Evolutionary conservation across 1,140 invertebrate species (phyloP), one percentile per base, ranked within the genome.

Genomic region (Drosophila rhopaloa): DNA sequence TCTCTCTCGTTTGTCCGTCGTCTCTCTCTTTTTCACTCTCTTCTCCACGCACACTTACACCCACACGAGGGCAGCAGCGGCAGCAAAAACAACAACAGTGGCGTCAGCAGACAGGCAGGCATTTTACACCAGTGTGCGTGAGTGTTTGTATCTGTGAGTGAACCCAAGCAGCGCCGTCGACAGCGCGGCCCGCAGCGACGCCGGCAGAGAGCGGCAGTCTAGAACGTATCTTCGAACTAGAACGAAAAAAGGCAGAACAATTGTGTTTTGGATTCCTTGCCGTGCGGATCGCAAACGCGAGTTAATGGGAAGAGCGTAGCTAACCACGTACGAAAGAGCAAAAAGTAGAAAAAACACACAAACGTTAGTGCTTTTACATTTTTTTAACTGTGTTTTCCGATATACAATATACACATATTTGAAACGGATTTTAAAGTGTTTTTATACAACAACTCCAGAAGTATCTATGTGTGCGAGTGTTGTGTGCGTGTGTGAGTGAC

Each of bases 191-290:
- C 44, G 44, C 73, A 37, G 54, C 41, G 71, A 46, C 71, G 27
- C 35, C 41, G 48, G 35, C 79, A 41, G 70, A 68, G 81, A 63
- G 63, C 58, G 67, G 65, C 79, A 84, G 84, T 88, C 83, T 91
- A 91, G 88, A 91, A 91, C 84, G 89, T 90, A 83, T 88, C 80
- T 83, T 89, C 76, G 67, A 89, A 79, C 66, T 84, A 91, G 89
- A 91, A 91, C 89, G 83, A 79, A 77, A 77, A 67, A 86, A 76
- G 79, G 72, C 81, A 85, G 85, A 91, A 91, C 89, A 91, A 91
- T 91, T 91, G 89, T 89, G 84, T 82, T 91, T 91, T 91, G 84
- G 89, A 91, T 91, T 91, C 67, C 85, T 89, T 89, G 77, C 85
- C 84, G 84, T 89, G 81, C 84, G 84, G 85, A 90, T 84, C 84